Percentiles rank a stretch among this genome's conserved stretches.
Conservation (phyloP, 2,888 invertebrate genomes). For the Acronicta leporina region DNA sequence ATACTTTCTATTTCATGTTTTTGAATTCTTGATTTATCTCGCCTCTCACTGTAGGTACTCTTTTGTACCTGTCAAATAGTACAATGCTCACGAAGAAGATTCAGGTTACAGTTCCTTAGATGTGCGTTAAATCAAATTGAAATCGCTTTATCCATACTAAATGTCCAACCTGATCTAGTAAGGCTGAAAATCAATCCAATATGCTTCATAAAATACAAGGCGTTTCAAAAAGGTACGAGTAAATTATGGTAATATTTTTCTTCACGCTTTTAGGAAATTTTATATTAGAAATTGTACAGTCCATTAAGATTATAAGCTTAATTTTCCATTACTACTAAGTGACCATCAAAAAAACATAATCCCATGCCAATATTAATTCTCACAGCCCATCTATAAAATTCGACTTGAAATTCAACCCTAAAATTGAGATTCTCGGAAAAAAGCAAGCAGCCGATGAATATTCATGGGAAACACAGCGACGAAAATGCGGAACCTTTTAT, state of each 20-base stretch:
- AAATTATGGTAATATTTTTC: neutral
- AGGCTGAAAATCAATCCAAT: too few species aligned
- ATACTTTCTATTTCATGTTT: too few species aligned
- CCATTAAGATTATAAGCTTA: slow-evolving; percentile 32
- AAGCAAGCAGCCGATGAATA: slow-evolving; percentile 58
- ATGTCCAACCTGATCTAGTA: too few species aligned
- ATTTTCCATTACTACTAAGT: slow-evolving; percentile 44
- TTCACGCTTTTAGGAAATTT: slow-evolving; percentile 16
- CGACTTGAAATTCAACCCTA: slow-evolving; percentile 57
- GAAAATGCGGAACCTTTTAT: slow-evolving; percentile 62
- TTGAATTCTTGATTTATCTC: too few species aligned
- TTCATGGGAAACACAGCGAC: slow-evolving; percentile 58
- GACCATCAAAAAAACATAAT: slow-evolving; percentile 43
- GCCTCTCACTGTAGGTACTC: too few species aligned
- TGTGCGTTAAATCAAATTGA: too few species aligned
- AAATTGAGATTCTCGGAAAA: slow-evolving; percentile 52
- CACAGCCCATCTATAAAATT: slow-evolving; percentile 47
- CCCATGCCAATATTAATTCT: slow-evolving; percentile 48
- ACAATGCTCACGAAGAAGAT: too few species aligned
- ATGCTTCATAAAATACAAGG: too few species aligned
- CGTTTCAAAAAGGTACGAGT: too few species aligned
- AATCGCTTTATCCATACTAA: too few species aligned
- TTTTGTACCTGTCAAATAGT: too few species aligned
- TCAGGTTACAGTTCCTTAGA: too few species aligned
- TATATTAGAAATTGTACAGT: neutral